phyloP scores from a whole-genome alignment of 2,888 invertebrate species.

The Pegoplata infirma region DNA sequence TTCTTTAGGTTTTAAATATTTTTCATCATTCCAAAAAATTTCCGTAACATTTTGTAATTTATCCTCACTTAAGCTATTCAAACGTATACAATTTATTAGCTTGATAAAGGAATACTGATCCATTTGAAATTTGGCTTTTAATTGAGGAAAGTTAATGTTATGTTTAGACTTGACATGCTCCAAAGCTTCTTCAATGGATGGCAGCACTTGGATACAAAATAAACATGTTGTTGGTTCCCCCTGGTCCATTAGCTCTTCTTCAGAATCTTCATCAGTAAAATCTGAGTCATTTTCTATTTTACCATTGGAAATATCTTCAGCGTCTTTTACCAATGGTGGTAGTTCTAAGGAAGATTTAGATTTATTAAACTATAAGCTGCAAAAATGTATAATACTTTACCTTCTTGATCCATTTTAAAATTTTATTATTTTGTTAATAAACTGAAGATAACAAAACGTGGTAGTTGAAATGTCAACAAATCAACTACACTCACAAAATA shows the following conservation, averaged over 20 bases:
- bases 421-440: neutral
- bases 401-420: conserved; percentile 52
- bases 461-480: neutral
- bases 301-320: neutral
- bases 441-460: conserved; percentile 30
- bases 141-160: conserved; percentile 82
- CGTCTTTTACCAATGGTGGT: conserved; percentile 39
- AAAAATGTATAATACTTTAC: conserved; percentile 30
- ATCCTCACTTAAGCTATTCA: conserved; percentile 80
- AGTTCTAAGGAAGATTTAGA: conserved; percentile 22
- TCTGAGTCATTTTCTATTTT: conserved; percentile 60
- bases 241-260: conserved; percentile 79
- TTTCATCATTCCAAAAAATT: conserved; percentile 86
- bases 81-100: conserved; percentile 88
- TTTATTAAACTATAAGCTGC: neutral
- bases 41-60: conserved; percentile 80
- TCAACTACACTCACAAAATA: conserved; percentile 1
- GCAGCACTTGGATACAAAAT: conserved; percentile 83
- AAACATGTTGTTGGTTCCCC: conserved; percentile 80
- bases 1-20: conserved; percentile 86
- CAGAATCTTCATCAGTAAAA: conserved; percentile 65
- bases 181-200: conserved; percentile 83
- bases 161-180: conserved; percentile 84
- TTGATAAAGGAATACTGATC: conserved; percentile 91
- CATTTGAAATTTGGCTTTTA: conserved; percentile 86